phyloP scores from a whole-genome alignment of 2,888 invertebrate species.

The Ganaspis brasiliensis region DNA sequence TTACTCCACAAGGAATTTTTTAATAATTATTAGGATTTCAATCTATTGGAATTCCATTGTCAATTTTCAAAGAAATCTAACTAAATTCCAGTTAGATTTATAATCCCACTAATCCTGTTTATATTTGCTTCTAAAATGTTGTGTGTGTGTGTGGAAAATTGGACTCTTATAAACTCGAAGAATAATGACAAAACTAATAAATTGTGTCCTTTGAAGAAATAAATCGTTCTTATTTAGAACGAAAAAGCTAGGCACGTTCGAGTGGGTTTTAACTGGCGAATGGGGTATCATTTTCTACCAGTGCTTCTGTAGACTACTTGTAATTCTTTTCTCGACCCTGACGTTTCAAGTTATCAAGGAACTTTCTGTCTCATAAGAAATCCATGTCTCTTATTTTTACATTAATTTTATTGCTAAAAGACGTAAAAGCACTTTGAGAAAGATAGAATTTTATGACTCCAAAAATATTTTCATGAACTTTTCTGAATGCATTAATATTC shows the following conservation, averaged over 20 bases:
- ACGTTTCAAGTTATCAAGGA: constrained; percentile 24
- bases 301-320: constrained; percentile 2
- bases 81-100: too few relatives aligned
- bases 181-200: constrained; percentile 31
- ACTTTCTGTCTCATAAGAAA: neutral
- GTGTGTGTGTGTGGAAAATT: neutral
- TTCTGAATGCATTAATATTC: neutral
- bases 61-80: too few relatives aligned
- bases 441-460: constrained; percentile 7
- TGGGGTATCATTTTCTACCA: constrained; percentile 17
- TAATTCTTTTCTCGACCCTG: constrained; percentile 30
- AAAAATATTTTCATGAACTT: constrained; percentile 3
- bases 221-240: constrained; percentile 13
- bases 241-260: constrained; percentile 24
- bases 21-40: too few relatives aligned
- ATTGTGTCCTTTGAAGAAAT: constrained; percentile 5
- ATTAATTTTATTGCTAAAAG: constrained; percentile 2
- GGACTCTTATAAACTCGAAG: too few relatives aligned
- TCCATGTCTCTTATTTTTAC: constrained; percentile 21
- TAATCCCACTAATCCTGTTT: too few relatives aligned
- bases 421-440: neutral
- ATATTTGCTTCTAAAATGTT: too few relatives aligned
- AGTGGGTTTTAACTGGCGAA: constrained; percentile 21
- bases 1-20: too few relatives aligned
- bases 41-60: too few relatives aligned